Evolutionary conservation across 2,797 vertebrate genomes (phyloP), one percentile per base, ranked within the genome.

Genomic region (Channa striata): DNA sequence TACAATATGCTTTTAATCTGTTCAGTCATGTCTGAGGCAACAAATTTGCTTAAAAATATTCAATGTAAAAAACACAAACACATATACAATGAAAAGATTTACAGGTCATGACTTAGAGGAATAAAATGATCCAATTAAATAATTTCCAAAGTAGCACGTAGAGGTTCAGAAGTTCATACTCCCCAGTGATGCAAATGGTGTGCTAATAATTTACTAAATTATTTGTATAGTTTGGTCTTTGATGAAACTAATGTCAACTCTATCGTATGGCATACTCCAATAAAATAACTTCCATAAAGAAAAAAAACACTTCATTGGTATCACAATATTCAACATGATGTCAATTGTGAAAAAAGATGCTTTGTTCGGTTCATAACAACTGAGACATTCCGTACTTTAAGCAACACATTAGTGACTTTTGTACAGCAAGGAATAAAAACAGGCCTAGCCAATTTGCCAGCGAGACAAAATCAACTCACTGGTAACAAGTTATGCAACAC

Each of bases 21-120:
- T 91, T 91, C 88, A 91, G 87, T 90, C 86, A 88, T 66, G 74
- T 89, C 83, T 62, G 82, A 87, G 80, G 85, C 89, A 91, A 91
- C 84, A 86, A 77, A 71, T 89, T 81, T 82, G 69, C 63, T 86
- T 79, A 83, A 92, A 91, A 91, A 91, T 81, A 82, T 86, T 88
- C 44, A 66, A 90, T 91, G 86, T 89, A 85, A 89, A 89, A 89
- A 87, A 88, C 80, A 90, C 85, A 86, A 88, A 91, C 73, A 92
- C 91, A 75, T 81, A 82, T 86, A 93, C 87, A 87, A 85, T 86
- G 89, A 84, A 77, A 72, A 60, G 76, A 85, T 85, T 78, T 86
- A 93, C 89, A 92, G 77, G 80, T 84, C 61, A 72, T 69, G 72
- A 87, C 77, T 86, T 68, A 11, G 72, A 81, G 65, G 81, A 81